These are phyloP conservation scores for Corbicula japonica DNA, from an alignment of 2,888 invertebrate species.

Conservation along the genomic window DNA sequence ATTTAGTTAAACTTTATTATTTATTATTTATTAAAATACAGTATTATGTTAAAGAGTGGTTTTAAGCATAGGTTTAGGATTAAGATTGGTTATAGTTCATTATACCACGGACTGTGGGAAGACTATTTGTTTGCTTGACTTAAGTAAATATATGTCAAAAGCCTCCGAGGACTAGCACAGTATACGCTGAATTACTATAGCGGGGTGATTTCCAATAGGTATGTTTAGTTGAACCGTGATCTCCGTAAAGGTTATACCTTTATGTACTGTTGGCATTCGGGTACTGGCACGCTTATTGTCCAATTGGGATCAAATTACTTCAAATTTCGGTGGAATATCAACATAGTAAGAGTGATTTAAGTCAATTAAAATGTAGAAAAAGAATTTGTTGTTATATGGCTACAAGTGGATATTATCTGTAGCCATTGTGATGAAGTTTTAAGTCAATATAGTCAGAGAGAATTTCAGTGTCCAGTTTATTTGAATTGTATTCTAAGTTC, in stretches of 20 bases:
- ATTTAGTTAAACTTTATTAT: no score
- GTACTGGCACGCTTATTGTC: neutral
- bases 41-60: no score
- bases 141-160: constrained; percentile 41
- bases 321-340: neutral
- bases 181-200: constrained; percentile 24
- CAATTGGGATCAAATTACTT: constrained; percentile 16
- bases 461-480: no score
- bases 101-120: no score
- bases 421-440: no score
- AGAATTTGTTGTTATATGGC: neutral
- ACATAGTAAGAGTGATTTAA: neutral
- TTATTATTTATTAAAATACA: no score
- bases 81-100: no score
- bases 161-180: constrained; percentile 22
- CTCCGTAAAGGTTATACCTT: neutral
- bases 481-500: no score
- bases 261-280: constrained; percentile 9
- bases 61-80: no score
- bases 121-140: constrained; percentile 28
- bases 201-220: constrained; percentile 34
- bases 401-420: neutral
- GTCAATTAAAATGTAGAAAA: neutral
- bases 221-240: constrained; percentile 9
- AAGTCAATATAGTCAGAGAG: no score